Evolutionary conservation across 2,797 vertebrate genomes (phyloP), one percentile per base, ranked within the genome.

Genomic region (Siniperca undulata): DNA sequence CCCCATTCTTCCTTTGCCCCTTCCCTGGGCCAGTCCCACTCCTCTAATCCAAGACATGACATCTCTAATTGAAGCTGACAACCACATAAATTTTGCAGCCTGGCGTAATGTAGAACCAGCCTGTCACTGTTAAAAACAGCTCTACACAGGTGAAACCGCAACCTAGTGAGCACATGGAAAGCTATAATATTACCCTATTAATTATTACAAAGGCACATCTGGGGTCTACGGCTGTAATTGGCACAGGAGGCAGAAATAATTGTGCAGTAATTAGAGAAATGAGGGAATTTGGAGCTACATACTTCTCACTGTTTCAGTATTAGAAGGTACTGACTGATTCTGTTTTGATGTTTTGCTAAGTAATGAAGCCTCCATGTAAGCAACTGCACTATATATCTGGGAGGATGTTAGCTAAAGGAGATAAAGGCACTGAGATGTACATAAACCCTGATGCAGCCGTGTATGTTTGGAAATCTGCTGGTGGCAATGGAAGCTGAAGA

Each of bases 1-100:
- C 77, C 62, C 46, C 22, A 30, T 19, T 55, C 24, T 52, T 55
- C 44, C 60, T 78, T 40, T 52, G 38, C 42, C 48, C 52, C 65
- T 14, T 55, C 75, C 58, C 73, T 34, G 46, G 66, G 20, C 36
- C 50, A 9, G 46, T 74, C 70, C 36, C 64, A 5, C 61, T 77
- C 68, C 86, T 80, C 81, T 77, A 64, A 81, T 90, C 79, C 52
- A 20, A 85, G 59, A 82, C 67, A 70, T 76, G 42, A 60, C 30
- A 2, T 59, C 81, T 76, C 70, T 94, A 93, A 95, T 93, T 88
- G 83, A 87, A 88, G 84, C 86, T 86, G 95, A 94, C 95, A 94
- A 83, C 84, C 88, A 66, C 80, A 90, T 93, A 80, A 76, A 84
- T 92, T 91, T 89, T 67, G 7, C 73, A 53, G 80, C 58, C 86